These are phyloP conservation scores for Lasioglossum pauxillum DNA, from an alignment of 2,888 invertebrate species.

Conservation along the genomic window DNA sequence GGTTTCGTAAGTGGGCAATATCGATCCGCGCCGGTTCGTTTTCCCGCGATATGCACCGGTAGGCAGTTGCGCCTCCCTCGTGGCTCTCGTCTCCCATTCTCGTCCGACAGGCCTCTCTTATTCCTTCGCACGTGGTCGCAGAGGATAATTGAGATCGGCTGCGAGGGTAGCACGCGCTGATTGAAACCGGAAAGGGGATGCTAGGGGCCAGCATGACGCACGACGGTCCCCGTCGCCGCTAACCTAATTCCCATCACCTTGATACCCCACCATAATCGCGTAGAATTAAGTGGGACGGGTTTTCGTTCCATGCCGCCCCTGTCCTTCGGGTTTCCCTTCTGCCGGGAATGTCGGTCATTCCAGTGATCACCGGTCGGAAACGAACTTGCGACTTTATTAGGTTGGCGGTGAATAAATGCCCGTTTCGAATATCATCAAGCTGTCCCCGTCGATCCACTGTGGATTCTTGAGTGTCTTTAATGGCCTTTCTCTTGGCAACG, in stretches of 20 bases:
- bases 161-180: slow-evolving; percentile 52
- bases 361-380: slow-evolving; percentile 15
- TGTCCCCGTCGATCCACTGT: background rate
- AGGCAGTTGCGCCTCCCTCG: slow-evolving; percentile 5
- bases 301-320: slow-evolving; percentile 11
- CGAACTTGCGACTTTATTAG: slow-evolving; percentile 30
- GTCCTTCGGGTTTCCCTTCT: slow-evolving; percentile 42
- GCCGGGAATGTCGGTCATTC: slow-evolving; percentile 7
- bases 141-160: slow-evolving; percentile 61
- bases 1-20: background rate
- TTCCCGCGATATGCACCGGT: background rate
- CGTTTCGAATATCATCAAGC: slow-evolving; percentile 2
- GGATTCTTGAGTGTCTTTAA: background rate
- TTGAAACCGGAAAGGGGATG: slow-evolving; percentile 53
- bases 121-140: slow-evolving; percentile 50
- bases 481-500: background rate
- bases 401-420: background rate
- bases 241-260: slow-evolving; percentile 63
- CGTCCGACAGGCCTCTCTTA: slow-evolving; percentile 13
- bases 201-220: slow-evolving; percentile 1
- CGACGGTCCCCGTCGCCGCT: slow-evolving; percentile 26
- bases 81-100: background rate
- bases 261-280: slow-evolving; percentile 56
- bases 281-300: slow-evolving; percentile 61
- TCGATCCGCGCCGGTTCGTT: background rate